Conservation (phyloP, 2,888 invertebrate species). For the Orthosia cruda region DNA sequence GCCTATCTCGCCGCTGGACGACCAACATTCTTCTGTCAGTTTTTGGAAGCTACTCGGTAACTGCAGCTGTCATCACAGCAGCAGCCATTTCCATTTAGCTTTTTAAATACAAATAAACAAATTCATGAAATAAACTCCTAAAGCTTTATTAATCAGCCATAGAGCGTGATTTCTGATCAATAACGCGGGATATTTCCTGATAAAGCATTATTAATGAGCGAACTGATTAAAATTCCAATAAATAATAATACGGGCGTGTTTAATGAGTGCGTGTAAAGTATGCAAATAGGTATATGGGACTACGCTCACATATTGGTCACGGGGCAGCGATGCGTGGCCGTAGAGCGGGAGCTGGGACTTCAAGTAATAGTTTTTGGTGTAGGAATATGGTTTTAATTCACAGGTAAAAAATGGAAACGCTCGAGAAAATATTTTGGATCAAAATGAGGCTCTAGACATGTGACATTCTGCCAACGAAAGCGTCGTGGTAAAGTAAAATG, state of each 20-base stretch:
- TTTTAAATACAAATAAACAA: background rate
- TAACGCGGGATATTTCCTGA: slow-evolving; percentile 22
- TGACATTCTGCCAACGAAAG: too few relatives aligned
- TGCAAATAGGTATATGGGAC: slow-evolving; percentile 83
- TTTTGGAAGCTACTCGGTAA: too few relatives aligned
- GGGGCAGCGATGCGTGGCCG: slow-evolving; percentile 78
- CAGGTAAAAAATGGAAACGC: background rate
- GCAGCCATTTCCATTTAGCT: too few relatives aligned
- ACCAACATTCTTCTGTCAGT: too few relatives aligned
- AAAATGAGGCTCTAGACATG: too few relatives aligned
- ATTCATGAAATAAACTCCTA: background rate
- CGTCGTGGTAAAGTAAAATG: too few relatives aligned
- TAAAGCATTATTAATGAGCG: slow-evolving; percentile 49
- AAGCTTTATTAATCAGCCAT: slow-evolving; percentile 7
- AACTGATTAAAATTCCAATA: slow-evolving; percentile 68
- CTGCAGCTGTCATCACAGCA: too few relatives aligned
- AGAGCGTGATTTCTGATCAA: slow-evolving; percentile 26
- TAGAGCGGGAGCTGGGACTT: slow-evolving; percentile 70
- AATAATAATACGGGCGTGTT: slow-evolving; percentile 51
- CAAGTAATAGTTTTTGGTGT: background rate
- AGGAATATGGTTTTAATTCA: background rate
- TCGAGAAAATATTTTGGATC: too few relatives aligned
- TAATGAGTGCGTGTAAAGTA: slow-evolving; percentile 78
- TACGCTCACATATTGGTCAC: slow-evolving; percentile 83
- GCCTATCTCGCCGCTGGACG: too few relatives aligned